Percentiles rank a stretch among this genome's conserved stretches.
These are phyloP conservation scores for Xylota segnis DNA, from an alignment of 2,888 invertebrate species.

Conservation along the genomic window DNA sequence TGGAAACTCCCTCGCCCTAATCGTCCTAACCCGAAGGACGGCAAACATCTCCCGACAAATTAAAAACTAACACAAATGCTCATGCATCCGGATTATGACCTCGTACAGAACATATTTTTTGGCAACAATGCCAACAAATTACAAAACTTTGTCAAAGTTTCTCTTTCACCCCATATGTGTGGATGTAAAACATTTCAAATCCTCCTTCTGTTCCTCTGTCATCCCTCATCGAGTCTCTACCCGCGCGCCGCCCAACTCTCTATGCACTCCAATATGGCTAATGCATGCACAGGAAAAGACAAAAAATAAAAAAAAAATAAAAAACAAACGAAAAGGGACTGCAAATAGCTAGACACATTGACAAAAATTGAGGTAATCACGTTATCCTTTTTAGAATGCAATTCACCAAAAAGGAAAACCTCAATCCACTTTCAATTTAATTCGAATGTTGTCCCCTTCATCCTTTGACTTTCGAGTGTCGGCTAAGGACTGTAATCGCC, in stretches of 20 bases:
- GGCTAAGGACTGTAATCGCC: conserved; percentile 58
- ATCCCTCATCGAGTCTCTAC: background rate
- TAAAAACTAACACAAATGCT: conserved; percentile 60
- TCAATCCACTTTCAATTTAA: conserved; percentile 64
- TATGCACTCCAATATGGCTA: conserved; percentile 66
- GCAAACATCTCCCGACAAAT: conserved; percentile 29
- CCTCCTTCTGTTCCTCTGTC: background rate
- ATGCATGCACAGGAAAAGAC: conserved; percentile 50
- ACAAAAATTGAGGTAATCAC: conserved; percentile 55
- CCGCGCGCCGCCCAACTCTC: conserved; percentile 10
- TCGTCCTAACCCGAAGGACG: conserved; percentile 3
- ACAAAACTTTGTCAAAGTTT: conserved; percentile 57
- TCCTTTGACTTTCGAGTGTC: conserved; percentile 63
- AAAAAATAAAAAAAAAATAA: background rate
- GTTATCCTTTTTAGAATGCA: conserved; percentile 43
- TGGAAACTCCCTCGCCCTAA: background rate
- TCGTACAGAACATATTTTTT: conserved; percentile 56
- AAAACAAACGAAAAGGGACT: background rate
- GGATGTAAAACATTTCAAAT: conserved; percentile 5
- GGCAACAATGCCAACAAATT: conserved; percentile 69
- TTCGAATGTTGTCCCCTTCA: conserved; percentile 53
- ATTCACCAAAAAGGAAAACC: conserved; percentile 6
- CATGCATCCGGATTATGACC: conserved; percentile 58
- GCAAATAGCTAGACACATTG: conserved; percentile 40
- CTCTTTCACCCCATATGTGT: background rate